Percentiles rank a stretch among this genome's conserved stretches.
These are phyloP conservation scores for Lithophane semibrunnea DNA, from an alignment of 2,888 invertebrate genomes.

Conservation along the genomic window DNA sequence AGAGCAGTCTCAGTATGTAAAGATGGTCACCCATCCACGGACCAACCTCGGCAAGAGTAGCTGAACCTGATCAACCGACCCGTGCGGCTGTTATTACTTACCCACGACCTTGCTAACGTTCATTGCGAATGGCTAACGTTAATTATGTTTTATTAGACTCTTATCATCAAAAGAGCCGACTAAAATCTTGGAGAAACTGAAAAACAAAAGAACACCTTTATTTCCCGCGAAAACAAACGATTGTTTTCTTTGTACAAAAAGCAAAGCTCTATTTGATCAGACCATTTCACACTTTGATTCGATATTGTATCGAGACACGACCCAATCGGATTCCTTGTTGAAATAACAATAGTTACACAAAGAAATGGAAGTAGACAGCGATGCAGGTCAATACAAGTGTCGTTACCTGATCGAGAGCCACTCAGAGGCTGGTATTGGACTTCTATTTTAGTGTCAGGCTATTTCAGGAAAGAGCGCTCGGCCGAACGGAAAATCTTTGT, in stretches of 20 bases:
- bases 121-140: neutral
- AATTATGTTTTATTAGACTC: neutral
- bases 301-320: slow-evolving; percentile 47
- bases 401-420: slow-evolving; percentile 58
- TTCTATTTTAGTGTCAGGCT: slow-evolving; percentile 71
- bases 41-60: too few relatives aligned
- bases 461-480: slow-evolving; percentile 68
- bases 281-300: slow-evolving; percentile 34
- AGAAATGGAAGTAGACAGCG: slow-evolving; percentile 29
- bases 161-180: neutral
- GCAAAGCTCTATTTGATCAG: slow-evolving; percentile 14
- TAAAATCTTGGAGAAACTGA: neutral
- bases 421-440: slow-evolving; percentile 65
- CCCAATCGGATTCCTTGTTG: slow-evolving; percentile 65
- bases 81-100: too few relatives aligned
- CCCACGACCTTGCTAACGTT: too few relatives aligned
- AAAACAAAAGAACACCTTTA: neutral
- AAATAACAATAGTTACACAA: slow-evolving; percentile 62
- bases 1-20: too few relatives aligned
- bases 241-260: slow-evolving; percentile 5
- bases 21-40: too few relatives aligned
- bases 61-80: too few relatives aligned
- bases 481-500: slow-evolving; percentile 67
- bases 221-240: neutral
- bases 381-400: slow-evolving; percentile 56